These are phyloP conservation scores for Colletes gigas DNA, from an alignment of 1,140 invertebrate genomes.

Conservation along the genomic window DNA sequence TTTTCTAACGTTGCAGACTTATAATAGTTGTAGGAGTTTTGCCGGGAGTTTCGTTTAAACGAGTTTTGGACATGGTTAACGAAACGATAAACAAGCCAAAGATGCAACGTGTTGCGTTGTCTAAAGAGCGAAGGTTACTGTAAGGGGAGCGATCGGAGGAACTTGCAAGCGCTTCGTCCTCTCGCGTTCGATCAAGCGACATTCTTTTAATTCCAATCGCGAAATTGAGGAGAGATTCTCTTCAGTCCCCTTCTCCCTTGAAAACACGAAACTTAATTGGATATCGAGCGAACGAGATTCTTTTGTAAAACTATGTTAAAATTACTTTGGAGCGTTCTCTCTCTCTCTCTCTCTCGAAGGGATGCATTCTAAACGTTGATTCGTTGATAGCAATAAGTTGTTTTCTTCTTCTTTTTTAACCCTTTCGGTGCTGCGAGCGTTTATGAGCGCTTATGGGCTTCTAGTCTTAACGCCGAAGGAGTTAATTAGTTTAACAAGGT, in stretches of 20 bases:
- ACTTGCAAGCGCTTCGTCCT: constrained; percentile 1
- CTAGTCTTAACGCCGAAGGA: too few species aligned
- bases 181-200: background rate
- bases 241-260: background rate
- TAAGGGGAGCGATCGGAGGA: constrained; percentile 8
- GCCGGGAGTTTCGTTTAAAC: constrained; percentile 8
- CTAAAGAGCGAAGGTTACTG: background rate
- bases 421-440: background rate
- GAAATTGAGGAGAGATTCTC: background rate
- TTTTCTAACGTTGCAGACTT: background rate
- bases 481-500: background rate
- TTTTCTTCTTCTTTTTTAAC: background rate
- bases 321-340: constrained; percentile 13
- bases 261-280: background rate
- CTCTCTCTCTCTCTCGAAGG: background rate
- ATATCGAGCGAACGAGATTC: background rate
- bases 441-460: too few species aligned
- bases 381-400: background rate
- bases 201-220: background rate
- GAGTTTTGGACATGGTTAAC: background rate
- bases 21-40: background rate
- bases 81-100: constrained; percentile 51
- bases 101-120: constrained; percentile 35
- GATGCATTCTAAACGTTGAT: constrained; percentile 8
- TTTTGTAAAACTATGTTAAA: constrained; percentile 6